Percentiles rank a stretch among this genome's conserved stretches.
phyloP scores from a whole-genome alignment of 92 coral and sea anemone genomes.

The Bergia puertoricense region DNA sequence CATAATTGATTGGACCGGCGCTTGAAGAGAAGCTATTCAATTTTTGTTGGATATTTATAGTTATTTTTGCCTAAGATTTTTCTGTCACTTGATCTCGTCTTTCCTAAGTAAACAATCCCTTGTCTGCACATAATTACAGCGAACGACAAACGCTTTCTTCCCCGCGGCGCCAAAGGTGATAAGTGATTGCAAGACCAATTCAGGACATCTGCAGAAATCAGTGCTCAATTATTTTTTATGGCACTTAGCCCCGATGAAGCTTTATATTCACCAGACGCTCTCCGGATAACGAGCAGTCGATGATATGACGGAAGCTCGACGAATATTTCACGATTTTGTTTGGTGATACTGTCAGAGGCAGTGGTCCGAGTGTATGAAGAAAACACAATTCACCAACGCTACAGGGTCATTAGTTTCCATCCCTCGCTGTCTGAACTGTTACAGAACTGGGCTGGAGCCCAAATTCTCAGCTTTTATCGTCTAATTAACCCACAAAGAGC shows the following conservation, averaged over 20 bases:
- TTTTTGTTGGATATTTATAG: constrained; percentile 8
- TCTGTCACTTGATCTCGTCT: constrained; percentile 45
- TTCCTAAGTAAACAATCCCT: constrained; percentile 35
- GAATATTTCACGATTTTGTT: constrained; percentile 10
- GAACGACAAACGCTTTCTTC: constrained; percentile 20
- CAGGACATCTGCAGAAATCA: constrained; percentile 25
- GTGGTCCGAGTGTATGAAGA: background rate
- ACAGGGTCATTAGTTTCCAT: background rate
- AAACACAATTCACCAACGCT: background rate
- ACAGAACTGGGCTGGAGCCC: background rate
- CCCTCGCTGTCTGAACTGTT: constrained; percentile 10
- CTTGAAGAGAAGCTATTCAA: background rate
- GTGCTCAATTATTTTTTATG: constrained; percentile 23
- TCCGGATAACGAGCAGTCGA: constrained; percentile 1
- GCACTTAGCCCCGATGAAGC: constrained; percentile 40
- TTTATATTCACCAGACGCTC: constrained; percentile 4
- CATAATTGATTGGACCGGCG: background rate
- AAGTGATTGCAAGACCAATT: constrained; percentile 17
- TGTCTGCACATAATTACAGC: constrained; percentile 45
- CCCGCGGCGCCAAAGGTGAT: constrained; percentile 25
- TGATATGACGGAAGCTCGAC: constrained; percentile 2
- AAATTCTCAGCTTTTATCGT: background rate
- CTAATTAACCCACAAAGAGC: constrained; percentile 21
- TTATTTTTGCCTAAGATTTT: constrained; percentile 13
- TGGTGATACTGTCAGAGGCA: background rate